A percentile compares a stretch with the other conserved stretches of the same genome.
phyloP scores from a whole-genome alignment of 2,888 invertebrate species.

The Heteromyza rotundicornis region DNA sequence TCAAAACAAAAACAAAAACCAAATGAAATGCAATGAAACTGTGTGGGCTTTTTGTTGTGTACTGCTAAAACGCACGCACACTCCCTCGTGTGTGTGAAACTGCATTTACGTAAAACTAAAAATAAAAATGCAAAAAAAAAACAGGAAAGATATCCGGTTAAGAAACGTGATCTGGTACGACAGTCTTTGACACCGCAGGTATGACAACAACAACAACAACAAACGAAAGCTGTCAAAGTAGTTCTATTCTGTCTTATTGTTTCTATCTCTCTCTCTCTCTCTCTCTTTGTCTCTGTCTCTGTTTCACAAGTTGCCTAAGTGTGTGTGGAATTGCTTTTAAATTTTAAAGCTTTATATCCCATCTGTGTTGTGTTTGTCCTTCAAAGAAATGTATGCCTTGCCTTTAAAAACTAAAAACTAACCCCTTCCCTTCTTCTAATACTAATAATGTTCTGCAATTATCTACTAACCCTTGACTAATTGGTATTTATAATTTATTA shows the following conservation, averaged over 20 bases:
- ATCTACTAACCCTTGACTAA: too few relatives aligned
- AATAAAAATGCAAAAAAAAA: too few relatives aligned
- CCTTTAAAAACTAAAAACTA: too few relatives aligned
- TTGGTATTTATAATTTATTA: too few relatives aligned
- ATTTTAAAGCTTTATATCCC: too few relatives aligned
- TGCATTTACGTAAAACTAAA: constrained; percentile 27
- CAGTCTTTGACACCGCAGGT: constrained; percentile 63
- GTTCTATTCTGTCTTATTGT: not conserved
- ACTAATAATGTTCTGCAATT: too few relatives aligned
- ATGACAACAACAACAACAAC: constrained; percentile 37
- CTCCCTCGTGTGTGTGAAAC: constrained; percentile 14
- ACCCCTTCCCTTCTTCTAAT: too few relatives aligned
- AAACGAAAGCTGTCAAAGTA: not conserved
- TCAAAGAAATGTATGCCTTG: too few relatives aligned
- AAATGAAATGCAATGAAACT: not conserved
- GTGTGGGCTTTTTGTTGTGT: not conserved
- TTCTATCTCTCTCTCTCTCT: constrained; percentile 6
- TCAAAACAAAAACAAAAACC: not conserved
- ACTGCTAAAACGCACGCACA: constrained; percentile 7
- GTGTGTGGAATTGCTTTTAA: too few relatives aligned
- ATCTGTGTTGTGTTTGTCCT: too few relatives aligned
- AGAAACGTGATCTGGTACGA: constrained; percentile 81
- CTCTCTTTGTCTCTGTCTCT: too few relatives aligned
- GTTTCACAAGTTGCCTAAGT: too few relatives aligned
- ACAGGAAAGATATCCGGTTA: constrained; percentile 81